phyloP scores from a whole-genome alignment of 1,140 invertebrate genomes.

The Anastrepha obliqua region DNA sequence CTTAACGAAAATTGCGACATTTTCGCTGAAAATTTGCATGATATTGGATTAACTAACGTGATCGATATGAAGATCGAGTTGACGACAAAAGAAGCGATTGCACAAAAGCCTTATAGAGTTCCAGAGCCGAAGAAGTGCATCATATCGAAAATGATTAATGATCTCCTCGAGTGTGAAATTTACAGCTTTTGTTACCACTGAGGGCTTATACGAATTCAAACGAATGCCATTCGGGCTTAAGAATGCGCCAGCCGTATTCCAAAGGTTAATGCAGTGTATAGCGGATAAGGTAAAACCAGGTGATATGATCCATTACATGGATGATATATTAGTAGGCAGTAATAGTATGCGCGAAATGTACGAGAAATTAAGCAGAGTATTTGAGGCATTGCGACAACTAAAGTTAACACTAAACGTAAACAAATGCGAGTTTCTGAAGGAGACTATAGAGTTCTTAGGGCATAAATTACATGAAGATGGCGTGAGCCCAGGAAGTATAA shows the following conservation, averaged over 20 bases:
- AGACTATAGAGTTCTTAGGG: constrained; percentile 58
- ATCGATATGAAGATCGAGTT: constrained; percentile 35
- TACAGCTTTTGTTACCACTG: constrained; percentile 56
- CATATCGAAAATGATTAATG: too few species aligned
- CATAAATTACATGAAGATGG: constrained; percentile 54
- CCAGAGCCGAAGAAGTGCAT: constrained; percentile 53
- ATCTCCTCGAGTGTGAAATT: too few species aligned
- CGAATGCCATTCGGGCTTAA: constrained; percentile 69
- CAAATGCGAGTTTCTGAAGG: constrained; percentile 73
- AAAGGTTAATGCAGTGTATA: constrained; percentile 60
- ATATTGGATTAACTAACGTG: not conserved
- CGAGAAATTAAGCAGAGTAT: constrained; percentile 37
- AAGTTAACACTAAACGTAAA: constrained; percentile 74
- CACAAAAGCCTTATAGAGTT: constrained; percentile 53
- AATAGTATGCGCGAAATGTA: constrained; percentile 28
- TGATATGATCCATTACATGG: constrained; percentile 57
- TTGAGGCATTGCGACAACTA: constrained; percentile 50
- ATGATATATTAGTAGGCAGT: constrained; percentile 56
- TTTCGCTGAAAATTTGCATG: not conserved
- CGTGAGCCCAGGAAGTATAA: constrained; percentile 57
- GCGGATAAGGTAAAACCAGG: not conserved
- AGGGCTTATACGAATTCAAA: constrained; percentile 76
- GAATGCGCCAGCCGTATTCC: constrained; percentile 65
- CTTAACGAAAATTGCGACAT: constrained; percentile 6
- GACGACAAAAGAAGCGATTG: not conserved